Evolutionary conservation across 2,888 invertebrate genomes (phyloP), one percentile per base, ranked within the genome.

Genomic region (Thecocarcelia acutangulata): DNA sequence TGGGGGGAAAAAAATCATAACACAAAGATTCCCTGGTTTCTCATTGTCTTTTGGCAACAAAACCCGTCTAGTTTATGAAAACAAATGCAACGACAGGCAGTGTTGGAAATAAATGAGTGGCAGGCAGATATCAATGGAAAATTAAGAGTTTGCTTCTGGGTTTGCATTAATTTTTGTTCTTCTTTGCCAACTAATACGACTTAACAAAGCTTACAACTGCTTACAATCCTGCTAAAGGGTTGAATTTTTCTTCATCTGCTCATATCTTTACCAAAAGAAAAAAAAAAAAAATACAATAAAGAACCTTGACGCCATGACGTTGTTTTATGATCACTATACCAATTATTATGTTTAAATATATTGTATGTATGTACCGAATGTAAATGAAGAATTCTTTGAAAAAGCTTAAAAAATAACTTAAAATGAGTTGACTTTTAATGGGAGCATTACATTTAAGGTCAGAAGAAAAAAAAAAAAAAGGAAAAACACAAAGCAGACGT

Each of bases 31-130:
- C 17, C 48, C 69, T 54, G 54, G 56, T 37, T 59, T 24, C 21
- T 44, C 50, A 78, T 78, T 78, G 72, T 66, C 46, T 58, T 59
- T 66, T 66, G 66, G 44, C 52, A 73, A 24, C 58, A 68, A 66
- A 28, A 79, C 56, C 13, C 58, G 52, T 37, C 17, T 52, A 24
- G 28, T 54, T 48, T 56, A 24, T 19, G 17, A 15, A 11, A 17
- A 70, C 5, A 69, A 77, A 48, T 56, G 48, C 61, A 61, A 28
- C 37, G 37, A 3, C 33, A 33, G 33, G 6, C 33, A 37, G 46
- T 33, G 5, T 33, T 64, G 33, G 48, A 50, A 56, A 59, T 50
- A 24, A 61, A 69, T 61, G 13, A 63, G 69, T 37, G 61, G 11
- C 50, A 66, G 33, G n/a, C 37, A 17, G 54, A 37, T 69, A 61